Evolutionary conservation across 2,113 vertebrate genomes (phyloP).

Genomic region (Diglossa brunneiventris): DNA sequence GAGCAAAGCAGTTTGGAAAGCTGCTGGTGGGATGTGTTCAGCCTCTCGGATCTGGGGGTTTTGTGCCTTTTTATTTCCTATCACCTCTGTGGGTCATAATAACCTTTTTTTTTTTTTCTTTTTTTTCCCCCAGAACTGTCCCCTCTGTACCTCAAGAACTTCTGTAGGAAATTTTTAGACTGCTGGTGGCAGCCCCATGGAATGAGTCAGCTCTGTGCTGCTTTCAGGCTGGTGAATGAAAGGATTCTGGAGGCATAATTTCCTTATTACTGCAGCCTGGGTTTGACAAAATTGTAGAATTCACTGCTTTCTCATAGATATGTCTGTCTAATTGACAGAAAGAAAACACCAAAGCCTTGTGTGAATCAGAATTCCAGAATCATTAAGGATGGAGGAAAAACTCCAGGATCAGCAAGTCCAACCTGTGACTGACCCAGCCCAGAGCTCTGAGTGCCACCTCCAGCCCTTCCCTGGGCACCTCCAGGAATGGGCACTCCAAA

Average conservation of each 20-base stretch:
- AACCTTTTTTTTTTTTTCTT: background rate
- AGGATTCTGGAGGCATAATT: background rate
- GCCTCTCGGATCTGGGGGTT: background rate
- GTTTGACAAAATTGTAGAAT: background rate
- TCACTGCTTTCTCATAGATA: background rate
- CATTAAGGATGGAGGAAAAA: background rate
- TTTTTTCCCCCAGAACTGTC: background rate
- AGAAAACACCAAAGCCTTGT: background rate
- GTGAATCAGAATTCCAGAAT: background rate
- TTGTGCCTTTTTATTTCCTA: background rate
- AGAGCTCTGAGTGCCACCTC: background rate
- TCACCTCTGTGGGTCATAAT: background rate
- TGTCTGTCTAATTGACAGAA: background rate
- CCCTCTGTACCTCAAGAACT: background rate
- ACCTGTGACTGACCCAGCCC: background rate
- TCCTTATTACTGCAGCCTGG: background rate
- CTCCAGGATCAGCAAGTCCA: rapidly evolving
- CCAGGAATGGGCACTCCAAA: background rate
- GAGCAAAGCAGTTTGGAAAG: background rate
- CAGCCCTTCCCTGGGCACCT: rapidly evolving
- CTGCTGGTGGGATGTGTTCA: background rate
- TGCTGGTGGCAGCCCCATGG: background rate
- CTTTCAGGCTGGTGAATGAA: background rate
- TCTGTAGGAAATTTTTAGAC: slow-evolving; percentile 6
- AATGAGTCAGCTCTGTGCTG: background rate